Percentiles rank a stretch among this genome's conserved stretches.
These are phyloP conservation scores for Chromis chromis DNA, from an alignment of 2,797 vertebrate species.

Conservation along the genomic window DNA sequence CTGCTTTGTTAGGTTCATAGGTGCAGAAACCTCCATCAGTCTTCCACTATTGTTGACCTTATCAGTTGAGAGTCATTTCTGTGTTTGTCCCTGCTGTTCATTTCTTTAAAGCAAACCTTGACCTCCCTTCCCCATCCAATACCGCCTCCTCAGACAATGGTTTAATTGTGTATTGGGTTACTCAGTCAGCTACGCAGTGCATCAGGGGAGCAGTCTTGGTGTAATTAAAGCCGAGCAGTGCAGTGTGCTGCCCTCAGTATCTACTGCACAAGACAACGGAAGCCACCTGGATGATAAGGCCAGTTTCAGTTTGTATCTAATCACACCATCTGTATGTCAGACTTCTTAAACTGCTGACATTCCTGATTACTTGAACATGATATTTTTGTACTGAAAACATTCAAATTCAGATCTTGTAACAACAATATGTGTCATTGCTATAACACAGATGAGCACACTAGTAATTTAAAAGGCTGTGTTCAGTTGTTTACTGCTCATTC, in stretches of 20 bases:
- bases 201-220: background rate
- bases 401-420: too few species aligned
- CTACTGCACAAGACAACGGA: too few species aligned
- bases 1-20: background rate
- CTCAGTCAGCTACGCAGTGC: background rate
- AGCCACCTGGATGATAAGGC: background rate
- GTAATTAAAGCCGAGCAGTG: constrained; percentile 9
- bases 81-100: background rate
- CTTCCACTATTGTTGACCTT: background rate
- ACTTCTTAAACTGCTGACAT: too few species aligned
- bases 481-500: too few species aligned
- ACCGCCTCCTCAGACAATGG: constrained; percentile 5
- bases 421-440: too few species aligned
- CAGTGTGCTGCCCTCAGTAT: background rate
- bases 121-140: background rate
- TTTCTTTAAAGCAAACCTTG: constrained; percentile 15
- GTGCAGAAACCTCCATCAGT: too few species aligned
- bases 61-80: background rate
- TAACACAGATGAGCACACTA: too few species aligned
- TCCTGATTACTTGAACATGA: too few species aligned
- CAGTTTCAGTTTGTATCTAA: background rate
- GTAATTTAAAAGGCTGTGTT: too few species aligned
- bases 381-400: too few species aligned
- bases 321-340: too few species aligned
- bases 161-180: constrained; percentile 13